Evolutionary conservation across 2,888 invertebrate species (phyloP).

Genomic region (Atrina japonica): DNA sequence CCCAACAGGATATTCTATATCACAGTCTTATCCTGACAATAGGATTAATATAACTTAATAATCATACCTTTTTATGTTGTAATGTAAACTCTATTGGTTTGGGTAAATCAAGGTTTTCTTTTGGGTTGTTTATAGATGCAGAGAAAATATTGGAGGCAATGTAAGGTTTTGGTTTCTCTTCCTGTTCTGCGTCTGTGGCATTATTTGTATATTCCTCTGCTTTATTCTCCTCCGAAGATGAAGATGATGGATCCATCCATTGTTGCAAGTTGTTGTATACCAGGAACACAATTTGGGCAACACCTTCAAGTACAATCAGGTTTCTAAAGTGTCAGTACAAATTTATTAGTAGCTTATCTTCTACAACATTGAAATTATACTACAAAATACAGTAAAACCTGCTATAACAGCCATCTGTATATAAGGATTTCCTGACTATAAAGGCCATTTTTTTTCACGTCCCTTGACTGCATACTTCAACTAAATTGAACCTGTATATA

Average conservation of each 20-base stretch:
- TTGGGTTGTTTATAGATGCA: slow-evolving; percentile 66
- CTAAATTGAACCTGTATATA: too few species aligned
- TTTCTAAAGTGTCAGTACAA: too few species aligned
- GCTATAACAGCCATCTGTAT: too few species aligned
- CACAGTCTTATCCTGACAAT: too few species aligned
- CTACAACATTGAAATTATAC: too few species aligned
- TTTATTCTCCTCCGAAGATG: slow-evolving; percentile 15
- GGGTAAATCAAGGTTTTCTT: slow-evolving; percentile 36
- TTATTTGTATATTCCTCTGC: slow-evolving; percentile 11
- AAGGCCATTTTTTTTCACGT: too few species aligned
- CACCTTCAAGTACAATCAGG: slow-evolving; percentile 46
- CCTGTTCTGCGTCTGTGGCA: slow-evolving; percentile 16
- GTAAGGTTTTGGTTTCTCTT: slow-evolving; percentile 15
- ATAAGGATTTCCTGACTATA: too few species aligned
- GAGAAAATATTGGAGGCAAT: slow-evolving; percentile 76
- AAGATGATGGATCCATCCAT: slow-evolving; percentile 54
- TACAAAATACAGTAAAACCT: too few species aligned
- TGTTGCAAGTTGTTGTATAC: slow-evolving; percentile 66
- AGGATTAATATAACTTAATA: too few species aligned
- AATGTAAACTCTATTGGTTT: slow-evolving; percentile 91
- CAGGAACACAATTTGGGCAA: slow-evolving; percentile 62
- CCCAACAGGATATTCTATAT: too few species aligned
- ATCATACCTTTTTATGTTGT: slow-evolving; percentile 86
- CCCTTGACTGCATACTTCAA: too few species aligned
- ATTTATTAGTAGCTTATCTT: too few species aligned